These are phyloP conservation scores for Orthonychiurus folsomi DNA, from an alignment of 2,888 invertebrate genomes.

Conservation along the genomic window DNA sequence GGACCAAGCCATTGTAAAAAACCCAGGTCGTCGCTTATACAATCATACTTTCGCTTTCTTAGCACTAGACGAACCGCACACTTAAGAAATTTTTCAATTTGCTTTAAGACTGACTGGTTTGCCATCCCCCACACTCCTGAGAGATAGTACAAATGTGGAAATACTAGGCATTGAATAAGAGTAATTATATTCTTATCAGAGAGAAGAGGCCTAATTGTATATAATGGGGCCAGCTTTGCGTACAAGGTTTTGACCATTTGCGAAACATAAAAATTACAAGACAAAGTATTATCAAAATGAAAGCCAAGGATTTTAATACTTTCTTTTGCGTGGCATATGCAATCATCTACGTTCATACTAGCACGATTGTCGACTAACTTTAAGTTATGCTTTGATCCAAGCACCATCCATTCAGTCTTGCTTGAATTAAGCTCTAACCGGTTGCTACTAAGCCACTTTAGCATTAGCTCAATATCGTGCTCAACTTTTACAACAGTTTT, in stretches of 20 bases:
- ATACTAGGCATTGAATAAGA: not conserved
- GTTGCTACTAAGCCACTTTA: not conserved
- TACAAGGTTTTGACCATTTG: not conserved
- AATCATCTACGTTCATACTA: not conserved
- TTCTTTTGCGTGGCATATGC: not conserved
- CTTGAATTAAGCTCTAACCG: not conserved
- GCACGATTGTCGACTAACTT: not conserved
- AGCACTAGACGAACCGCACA: not conserved
- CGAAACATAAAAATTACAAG: not conserved
- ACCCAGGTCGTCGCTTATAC: not conserved
- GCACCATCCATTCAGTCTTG: constrained; percentile 2
- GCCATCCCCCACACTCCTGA: not conserved
- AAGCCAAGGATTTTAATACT: not conserved
- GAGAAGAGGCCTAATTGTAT: not conserved
- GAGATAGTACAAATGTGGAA: not conserved
- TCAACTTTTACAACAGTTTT: not conserved
- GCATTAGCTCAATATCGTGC: not conserved
- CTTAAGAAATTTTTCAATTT: not conserved
- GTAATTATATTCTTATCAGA: not conserved
- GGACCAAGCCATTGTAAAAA: not conserved
- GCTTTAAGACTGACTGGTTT: not conserved
- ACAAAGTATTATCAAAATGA: constrained; percentile 2
- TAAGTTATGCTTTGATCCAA: not conserved
- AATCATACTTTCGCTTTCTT: constrained; percentile 2
- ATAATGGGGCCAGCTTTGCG: not conserved